A percentile compares a stretch with the other conserved stretches of the same genome.
These are phyloP conservation scores for Papilio machaon DNA, from an alignment of 1,140 invertebrate species.

Conservation along the genomic window DNA sequence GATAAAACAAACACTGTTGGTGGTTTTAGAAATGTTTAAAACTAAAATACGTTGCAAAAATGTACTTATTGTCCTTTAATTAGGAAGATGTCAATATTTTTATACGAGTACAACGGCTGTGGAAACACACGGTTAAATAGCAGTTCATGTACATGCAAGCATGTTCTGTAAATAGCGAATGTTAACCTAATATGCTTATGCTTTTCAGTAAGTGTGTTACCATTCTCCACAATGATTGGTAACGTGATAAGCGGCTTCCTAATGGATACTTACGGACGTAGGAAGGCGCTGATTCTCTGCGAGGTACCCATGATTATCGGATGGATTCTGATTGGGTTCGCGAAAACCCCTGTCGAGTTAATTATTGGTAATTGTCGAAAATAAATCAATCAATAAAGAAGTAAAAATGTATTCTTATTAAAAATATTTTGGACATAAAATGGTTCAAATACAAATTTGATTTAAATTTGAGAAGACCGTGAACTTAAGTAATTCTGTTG, in stretches of 20 bases:
- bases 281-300: conserved; percentile 49
- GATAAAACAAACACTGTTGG: too few species aligned
- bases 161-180: too few species aligned
- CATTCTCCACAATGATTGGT: conserved; percentile 80
- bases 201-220: conserved; percentile 80
- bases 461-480: background rate
- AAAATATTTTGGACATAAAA: background rate
- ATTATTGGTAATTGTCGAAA: conserved; percentile 56
- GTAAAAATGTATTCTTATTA: background rate
- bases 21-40: too few species aligned
- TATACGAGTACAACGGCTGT: too few species aligned
- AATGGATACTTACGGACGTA: conserved; percentile 84
- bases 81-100: too few species aligned
- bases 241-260: conserved; percentile 80
- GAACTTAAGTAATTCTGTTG: background rate
- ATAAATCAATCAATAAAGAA: conserved; percentile 6
- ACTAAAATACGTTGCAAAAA: too few species aligned
- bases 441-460: conserved; percentile 30
- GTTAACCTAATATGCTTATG: background rate
- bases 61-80: background rate
- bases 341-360: conserved; percentile 47
- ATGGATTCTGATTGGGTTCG: conserved; percentile 54
- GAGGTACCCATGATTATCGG: conserved; percentile 53
- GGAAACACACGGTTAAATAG: too few species aligned
- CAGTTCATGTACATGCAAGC: too few species aligned